These are phyloP conservation scores for Pocillopora grandis DNA, from an alignment of 92 coral and sea anemone species.

Conservation along the genomic window DNA sequence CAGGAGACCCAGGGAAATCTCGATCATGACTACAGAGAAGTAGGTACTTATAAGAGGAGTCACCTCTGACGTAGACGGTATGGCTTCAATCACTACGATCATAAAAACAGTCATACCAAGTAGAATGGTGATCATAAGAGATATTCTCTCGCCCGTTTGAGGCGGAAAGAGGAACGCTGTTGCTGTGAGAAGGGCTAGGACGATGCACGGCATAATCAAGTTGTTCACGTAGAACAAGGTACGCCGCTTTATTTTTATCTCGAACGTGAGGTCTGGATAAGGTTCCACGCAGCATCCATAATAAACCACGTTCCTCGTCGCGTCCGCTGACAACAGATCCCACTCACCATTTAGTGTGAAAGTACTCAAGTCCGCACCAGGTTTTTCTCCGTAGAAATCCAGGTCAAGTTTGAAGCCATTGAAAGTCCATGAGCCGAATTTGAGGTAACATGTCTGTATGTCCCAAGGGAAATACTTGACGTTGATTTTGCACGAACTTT, in stretches of 20 bases:
- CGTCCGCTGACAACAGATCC: slow-evolving; percentile 72
- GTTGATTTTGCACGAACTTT: slow-evolving; percentile 78
- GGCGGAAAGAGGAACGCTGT: slow-evolving; percentile 92
- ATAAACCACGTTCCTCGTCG: slow-evolving; percentile 36
- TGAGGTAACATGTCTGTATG: slow-evolving; percentile 71
- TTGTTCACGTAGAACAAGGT: slow-evolving; percentile 88
- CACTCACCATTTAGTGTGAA: slow-evolving; percentile 81
- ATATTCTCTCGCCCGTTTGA: slow-evolving; percentile 95
- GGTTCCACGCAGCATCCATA: slow-evolving; percentile 85
- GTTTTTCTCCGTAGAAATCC: slow-evolving; percentile 37
- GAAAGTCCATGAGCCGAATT: slow-evolving; percentile 86
- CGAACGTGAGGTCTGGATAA: slow-evolving; percentile 72
- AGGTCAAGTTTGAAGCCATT: slow-evolving; percentile 65
- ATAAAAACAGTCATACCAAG: slow-evolving; percentile 96
- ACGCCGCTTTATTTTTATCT: slow-evolving; percentile 66
- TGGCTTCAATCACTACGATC: slow-evolving; percentile 92
- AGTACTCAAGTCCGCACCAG: slow-evolving; percentile 45
- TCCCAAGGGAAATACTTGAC: slow-evolving; percentile 86
- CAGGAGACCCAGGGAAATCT: slow-evolving; percentile 74
- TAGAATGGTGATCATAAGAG: slow-evolving; percentile 88
- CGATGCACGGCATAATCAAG: slow-evolving; percentile 82
- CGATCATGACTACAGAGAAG: slow-evolving; percentile 88
- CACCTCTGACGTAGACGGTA: slow-evolving; percentile 91
- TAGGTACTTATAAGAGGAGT: slow-evolving; percentile 93
- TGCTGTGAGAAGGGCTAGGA: slow-evolving; percentile 82